Evolutionary conservation across 2,888 invertebrate genomes (phyloP), one percentile per base, ranked within the genome.

Genomic region (Conops quadrifasciatus): DNA sequence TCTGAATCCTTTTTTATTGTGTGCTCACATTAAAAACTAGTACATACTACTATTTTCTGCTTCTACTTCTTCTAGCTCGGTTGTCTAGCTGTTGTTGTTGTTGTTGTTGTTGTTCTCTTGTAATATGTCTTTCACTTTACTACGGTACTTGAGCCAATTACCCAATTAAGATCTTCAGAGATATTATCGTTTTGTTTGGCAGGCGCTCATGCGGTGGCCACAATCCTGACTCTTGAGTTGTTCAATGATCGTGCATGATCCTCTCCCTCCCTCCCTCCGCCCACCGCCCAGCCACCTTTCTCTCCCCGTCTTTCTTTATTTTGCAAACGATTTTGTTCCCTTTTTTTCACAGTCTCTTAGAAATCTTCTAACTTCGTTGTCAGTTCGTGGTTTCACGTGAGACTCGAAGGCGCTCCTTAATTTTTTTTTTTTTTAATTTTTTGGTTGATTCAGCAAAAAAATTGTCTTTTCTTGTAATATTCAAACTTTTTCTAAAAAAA

Each of bases 131-230:
- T 71, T 71, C 26, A 71, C 73, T 73, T 70, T 70, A 72, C 74
- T 75, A 77, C 77, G 76, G 77, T 77, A 76, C 79, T 78, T 78
- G 77, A 76, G 77, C 78, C 79, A 79, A 79, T 79, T 79, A 78
- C 78, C 79, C 76, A 79, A 79, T 79, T 79, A 68, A 68, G 68
- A 68, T 60, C 62, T 68, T 62, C 51, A 21, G 49, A 30, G 68
- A 68, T 68, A 68, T 51, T 30, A 49, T 67, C 67, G 47, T 47
- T 36, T 36, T 30, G 62, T 49, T 49, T 58, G 58, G 36, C 56
- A 43, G n/a, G 24, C 13, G 56, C 45, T 30, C 21, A 21, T 24
- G 24, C 67, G 56, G 45, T 56, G 45, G 43, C 24, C 2, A 21
- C n/a, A 24, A 26, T 47, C 45, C 19, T 26, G 47, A 21, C 36